Evolutionary conservation across 2,888 invertebrate genomes (phyloP), one percentile per base, ranked within the genome.

Genomic region (Brachyptera risi): DNA sequence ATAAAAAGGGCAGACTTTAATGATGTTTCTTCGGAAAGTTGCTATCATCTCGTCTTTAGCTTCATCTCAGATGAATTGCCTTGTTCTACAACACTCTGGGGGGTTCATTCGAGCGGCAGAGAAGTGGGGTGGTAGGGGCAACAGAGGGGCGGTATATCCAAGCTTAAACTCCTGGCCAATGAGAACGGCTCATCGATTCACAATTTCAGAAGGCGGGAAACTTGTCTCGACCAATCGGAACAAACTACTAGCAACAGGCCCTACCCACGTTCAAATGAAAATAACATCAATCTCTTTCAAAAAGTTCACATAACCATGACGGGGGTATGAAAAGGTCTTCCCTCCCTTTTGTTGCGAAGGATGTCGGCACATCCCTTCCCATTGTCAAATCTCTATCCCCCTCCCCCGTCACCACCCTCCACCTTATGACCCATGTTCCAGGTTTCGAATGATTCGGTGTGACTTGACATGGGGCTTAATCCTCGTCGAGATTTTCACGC

Each of bases 231-330:
- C 64, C 64, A 64, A 64, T 64, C 50, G 56, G 35, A 23, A 27
- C 5, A 7, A 17, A 17, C 40, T 21, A 11, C 23, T 44, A 26
- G 49, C 56, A 54, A 57, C 60, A 56, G 54, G 64, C 62, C 64
- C 62, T 58, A 37, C 64, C 62, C 62, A 54, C 64, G 54, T 57
- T 61, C 76, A 76, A 76, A 77, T 77, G 75, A 76, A 76, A 77
- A 76, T 75, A 73, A 74, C 76, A 77, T 76, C 75, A 76, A 77
- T 76, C 76, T 77, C 75, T 74, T 75, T 76, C 75, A 74, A 74
- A 76, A 76, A 76, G 63, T 50, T 60, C 42, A 24, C 23, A 57
- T 40, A 57, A 15, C 57, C 37, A 57, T 57, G 42, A 57, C n/a
- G 40, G 57, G 35, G 23, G 40, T 21, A 44, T 44, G 44, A 44